A percentile compares a stretch with the other conserved stretches of the same genome.
Evolutionary conservation across 2,797 vertebrate species (phyloP).

Genomic region (Microctenopoma stevenorrisi): DNA sequence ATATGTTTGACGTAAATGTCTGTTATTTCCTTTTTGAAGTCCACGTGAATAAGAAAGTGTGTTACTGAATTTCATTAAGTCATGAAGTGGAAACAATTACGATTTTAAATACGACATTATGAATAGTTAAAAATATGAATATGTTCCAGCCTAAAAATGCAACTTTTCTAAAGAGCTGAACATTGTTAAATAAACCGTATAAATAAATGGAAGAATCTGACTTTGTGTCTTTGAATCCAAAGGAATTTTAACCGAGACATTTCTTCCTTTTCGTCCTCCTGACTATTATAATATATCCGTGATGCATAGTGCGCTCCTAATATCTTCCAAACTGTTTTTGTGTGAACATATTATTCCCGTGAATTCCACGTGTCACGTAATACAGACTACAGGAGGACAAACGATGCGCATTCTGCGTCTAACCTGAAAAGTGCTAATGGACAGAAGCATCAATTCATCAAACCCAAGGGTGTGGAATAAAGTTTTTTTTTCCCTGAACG

Average conservation of each 20-base stretch:
- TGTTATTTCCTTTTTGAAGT: neutral
- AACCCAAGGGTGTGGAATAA: conserved; percentile 31
- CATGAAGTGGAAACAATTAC: neutral
- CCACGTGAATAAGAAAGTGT: neutral
- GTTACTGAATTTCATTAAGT: neutral
- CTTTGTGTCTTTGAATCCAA: conserved; percentile 15
- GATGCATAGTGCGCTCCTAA: conserved; percentile 26
- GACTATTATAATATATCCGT: conserved; percentile 11
- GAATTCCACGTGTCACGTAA: conserved; percentile 44
- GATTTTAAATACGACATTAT: conserved; percentile 2
- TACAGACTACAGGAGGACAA: conserved; percentile 34
- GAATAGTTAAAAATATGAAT: neutral
- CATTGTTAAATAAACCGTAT: neutral
- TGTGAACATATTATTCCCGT: conserved; percentile 40
- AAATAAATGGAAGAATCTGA: neutral
- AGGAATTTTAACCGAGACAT: conserved; percentile 13
- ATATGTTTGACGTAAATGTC: neutral
- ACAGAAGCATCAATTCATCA: conserved; percentile 39
- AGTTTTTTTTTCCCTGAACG: conserved; percentile 5
- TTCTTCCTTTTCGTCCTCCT: conserved; percentile 20
- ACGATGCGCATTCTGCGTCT: conserved; percentile 40
- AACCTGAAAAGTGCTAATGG: conserved; percentile 30
- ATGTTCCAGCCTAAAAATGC: neutral
- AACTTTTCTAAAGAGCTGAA: neutral
- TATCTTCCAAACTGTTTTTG: conserved; percentile 19